Base-by-base conservation (phyloP, 2,113 vertebrate genomes). In the Myiagra hebetior region DNA sequence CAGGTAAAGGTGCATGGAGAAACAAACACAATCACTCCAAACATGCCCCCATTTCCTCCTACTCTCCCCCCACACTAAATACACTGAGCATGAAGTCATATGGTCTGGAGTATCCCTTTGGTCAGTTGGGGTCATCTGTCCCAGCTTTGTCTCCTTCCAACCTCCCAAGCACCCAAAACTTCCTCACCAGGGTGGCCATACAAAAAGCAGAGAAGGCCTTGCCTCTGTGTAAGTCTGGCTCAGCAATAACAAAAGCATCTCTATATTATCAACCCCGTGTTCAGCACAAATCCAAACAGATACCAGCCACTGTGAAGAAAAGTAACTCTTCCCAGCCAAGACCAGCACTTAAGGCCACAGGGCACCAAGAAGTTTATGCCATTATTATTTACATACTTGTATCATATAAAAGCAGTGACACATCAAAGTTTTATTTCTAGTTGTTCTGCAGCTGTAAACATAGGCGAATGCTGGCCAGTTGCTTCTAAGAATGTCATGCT, bases 131-230 rank as follows among this genome's bases (percentile, higher is more conserved):
- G 11, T 50, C 31, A 37, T 4, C 22, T 74, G 27, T n/a, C 7
- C 52, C 6, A 3, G 14, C 37, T 73, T 31, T 42, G 31, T 57
- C 31, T 50, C 1, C 2, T 44, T 3, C 35, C 35, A 73, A 0
- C 8, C 37, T 73, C 44, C 24, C 17, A 12, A 3, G 21, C 9
- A 49, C 4, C 11, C 42, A 27, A 31, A 47, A 6, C 7, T 20
- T n/a, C 26, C 31, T 35, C 5, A 2, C 21, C 57, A 64, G 13
- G 0, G 1, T 22, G 24, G 57, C 42, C 7, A 6, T 6, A 42
- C 1, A 4, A 31, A 56, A 80, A 80, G 22, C 14, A 57, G 42
- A 57, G 39, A 33, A 80, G 13, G 4, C 22, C 27, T 44, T 44
- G 37, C 22, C 27, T 37, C 50, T 81, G 22, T 7, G 4, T 3